Evolutionary conservation across 2,113 vertebrate genomes (phyloP).

Genomic region (Oryzias javanicus): DNA sequence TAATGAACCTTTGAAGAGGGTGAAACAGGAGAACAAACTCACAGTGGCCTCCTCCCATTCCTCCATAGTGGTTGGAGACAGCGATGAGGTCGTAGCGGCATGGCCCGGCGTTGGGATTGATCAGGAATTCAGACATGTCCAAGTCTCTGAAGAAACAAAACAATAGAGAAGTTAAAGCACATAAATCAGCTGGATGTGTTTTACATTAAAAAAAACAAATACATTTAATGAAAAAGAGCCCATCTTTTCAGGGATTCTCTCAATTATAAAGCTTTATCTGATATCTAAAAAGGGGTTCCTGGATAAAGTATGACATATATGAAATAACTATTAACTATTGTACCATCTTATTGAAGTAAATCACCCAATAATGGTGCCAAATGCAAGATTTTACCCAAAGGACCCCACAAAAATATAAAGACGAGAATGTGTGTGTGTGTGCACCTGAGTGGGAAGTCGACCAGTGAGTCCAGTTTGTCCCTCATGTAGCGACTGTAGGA

Average conservation of each 20-base stretch:
- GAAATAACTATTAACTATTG: too few relatives aligned
- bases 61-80: conserved; percentile 99
- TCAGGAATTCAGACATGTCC: conserved; percentile 99
- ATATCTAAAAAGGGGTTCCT: too few relatives aligned
- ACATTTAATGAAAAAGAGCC: too few relatives aligned
- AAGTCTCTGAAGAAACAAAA: conserved; percentile 80
- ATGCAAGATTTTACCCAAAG: too few relatives aligned
- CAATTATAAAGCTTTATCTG: too few relatives aligned
- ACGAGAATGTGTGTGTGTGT: not conserved
- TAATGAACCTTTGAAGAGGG: not conserved
- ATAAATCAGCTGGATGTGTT: not conserved
- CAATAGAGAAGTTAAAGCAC: not conserved
- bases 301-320: too few relatives aligned
- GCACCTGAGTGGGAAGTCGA: conserved; percentile 86
- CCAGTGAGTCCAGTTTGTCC: conserved; percentile 96
- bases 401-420: not conserved
- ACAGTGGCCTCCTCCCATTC: conserved; percentile 99
- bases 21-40: conserved; percentile 59
- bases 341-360: too few relatives aligned
- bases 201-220: not conserved
- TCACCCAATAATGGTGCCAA: too few relatives aligned
- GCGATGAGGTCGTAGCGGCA: conserved; percentile 96
- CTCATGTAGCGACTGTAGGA: conserved; percentile 99
- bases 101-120: conserved; percentile 94
- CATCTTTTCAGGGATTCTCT: too few relatives aligned